Base-by-base conservation (phyloP, 2,113 vertebrate species). In the Orientallactaga bullata region DNA sequence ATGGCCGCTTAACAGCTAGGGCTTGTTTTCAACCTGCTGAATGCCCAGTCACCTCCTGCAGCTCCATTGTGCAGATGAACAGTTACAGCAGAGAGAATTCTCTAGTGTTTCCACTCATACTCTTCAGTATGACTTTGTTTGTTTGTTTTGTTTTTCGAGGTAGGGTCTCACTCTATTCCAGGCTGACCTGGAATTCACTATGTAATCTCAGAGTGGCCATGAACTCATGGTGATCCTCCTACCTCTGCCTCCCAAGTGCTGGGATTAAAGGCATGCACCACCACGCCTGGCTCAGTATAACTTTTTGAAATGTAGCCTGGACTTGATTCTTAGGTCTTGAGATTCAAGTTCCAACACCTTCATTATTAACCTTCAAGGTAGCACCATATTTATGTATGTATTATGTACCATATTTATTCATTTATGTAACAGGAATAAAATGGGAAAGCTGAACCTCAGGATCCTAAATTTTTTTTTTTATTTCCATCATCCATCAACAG, bases 381-480 rank as follows among this genome's bases (percentile, higher is more conserved):
- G 55, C 79, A 47, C 10, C 15, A 30, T 5, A 35, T n/a, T n/a
- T n/a, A n/a, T n/a, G n/a, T n/a, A n/a, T n/a, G n/a, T n/a, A n/a
- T n/a, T n/a, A n/a, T n/a, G n/a, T n/a, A n/a, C n/a, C n/a, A n/a
- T 28, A 39, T 18, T 24, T 13, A 68, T 91, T 91, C n/a, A 90
- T 69, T 58, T 69, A 77, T 61, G 6, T 63, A 63, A 77, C 83
- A 83, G 55, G 37, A 91, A 78, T 47, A 61, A 81, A 30, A 79
- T 72, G 66, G 58, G 42, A 32, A 74, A 47, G 24, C 80, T 55
- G 69, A 85, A 18, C 26, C 74, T 66, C 55, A 79, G 63, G 47
- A 51, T 37, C 78, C 69, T 81, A 77, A 74, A 68, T 71, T 66
- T 94, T 86, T 94, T 86, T 95, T 83, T 80, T 65, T 11, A 89